Percentiles rank a stretch among this genome's conserved stretches.
Conservation (phyloP, 2,797 vertebrate genomes). For the Pelobates cultripes region DNA sequence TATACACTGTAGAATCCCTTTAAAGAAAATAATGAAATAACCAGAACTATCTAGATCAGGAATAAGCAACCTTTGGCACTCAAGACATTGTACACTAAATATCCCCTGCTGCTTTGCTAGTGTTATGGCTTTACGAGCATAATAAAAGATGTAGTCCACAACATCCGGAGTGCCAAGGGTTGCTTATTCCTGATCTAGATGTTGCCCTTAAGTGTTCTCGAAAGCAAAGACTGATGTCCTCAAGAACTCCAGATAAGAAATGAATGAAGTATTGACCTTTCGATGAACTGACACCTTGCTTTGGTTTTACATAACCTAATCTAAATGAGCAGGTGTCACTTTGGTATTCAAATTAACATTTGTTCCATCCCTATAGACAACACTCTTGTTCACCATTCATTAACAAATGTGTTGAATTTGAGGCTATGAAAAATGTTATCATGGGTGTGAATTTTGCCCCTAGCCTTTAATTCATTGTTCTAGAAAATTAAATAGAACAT, state of each 20-base stretch:
- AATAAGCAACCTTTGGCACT: too few relatives aligned
- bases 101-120: too few relatives aligned
- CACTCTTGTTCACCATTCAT: slow-evolving; percentile 35
- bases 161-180: too few relatives aligned
- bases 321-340: slow-evolving; percentile 54
- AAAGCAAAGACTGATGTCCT: not conserved
- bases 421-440: slow-evolving; percentile 19
- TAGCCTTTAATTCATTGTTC: slow-evolving; percentile 40
- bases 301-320: slow-evolving; percentile 36
- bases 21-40: too few relatives aligned
- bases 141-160: too few relatives aligned
- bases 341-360: slow-evolving; percentile 31
- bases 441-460: slow-evolving; percentile 32
- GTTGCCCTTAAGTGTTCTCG: not conserved
- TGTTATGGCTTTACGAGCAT: too few relatives aligned
- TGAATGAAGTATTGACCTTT: slow-evolving; percentile 29
- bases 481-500: slow-evolving; percentile 37
- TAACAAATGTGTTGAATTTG: slow-evolving; percentile 34
- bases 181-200: not conserved
- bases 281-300: slow-evolving; percentile 46
- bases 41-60: too few relatives aligned
- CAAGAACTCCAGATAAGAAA: not conserved
- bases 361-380: slow-evolving; percentile 9
- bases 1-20: too few relatives aligned
- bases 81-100: too few relatives aligned